Evolutionary conservation across 2,888 invertebrate species (phyloP).

Genomic region (Mimumesa dahlbomi): DNA sequence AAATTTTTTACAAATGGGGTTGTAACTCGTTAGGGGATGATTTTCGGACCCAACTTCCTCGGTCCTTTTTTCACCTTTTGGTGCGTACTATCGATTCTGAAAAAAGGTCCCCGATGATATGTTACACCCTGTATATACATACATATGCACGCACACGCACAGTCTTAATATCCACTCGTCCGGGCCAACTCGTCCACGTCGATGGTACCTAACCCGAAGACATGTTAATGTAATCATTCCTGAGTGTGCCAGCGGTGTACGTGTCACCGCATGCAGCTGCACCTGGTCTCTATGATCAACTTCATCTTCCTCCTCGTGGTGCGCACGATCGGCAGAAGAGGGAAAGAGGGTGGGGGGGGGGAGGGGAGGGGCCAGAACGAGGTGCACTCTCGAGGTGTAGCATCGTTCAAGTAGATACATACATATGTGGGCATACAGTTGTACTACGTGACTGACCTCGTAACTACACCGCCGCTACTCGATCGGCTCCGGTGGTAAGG

Average conservation of each 20-base stretch:
- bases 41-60: too few species aligned
- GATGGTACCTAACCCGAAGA: conserved; percentile 57
- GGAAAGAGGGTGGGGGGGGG: conserved; percentile 1
- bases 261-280: conserved; percentile 70
- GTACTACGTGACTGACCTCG: conserved; percentile 67
- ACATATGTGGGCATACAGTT: conserved; percentile 54
- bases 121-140: too few species aligned
- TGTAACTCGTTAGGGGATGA: too few species aligned
- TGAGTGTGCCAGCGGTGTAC: conserved; percentile 68
- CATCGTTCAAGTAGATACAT: conserved; percentile 57
- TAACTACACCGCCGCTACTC: conserved; percentile 52
- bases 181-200: conserved; percentile 36
- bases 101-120: too few species aligned
- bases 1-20: too few species aligned
- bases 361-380: conserved; percentile 23
- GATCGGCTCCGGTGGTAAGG: conserved; percentile 55
- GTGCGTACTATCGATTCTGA: too few species aligned
- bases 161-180: conserved; percentile 34
- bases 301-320: conserved; percentile 57
- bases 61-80: too few species aligned
- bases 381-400: conserved; percentile 38
- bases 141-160: conserved; percentile 30
- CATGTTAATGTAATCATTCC: conserved; percentile 74
- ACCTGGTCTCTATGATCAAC: conserved; percentile 66
- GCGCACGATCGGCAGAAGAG: conserved; percentile 46